Percentiles rank a stretch among this genome's conserved stretches.
Conservation (phyloP, 2,888 invertebrate genomes). For the Metopia argyrocephala region DNA sequence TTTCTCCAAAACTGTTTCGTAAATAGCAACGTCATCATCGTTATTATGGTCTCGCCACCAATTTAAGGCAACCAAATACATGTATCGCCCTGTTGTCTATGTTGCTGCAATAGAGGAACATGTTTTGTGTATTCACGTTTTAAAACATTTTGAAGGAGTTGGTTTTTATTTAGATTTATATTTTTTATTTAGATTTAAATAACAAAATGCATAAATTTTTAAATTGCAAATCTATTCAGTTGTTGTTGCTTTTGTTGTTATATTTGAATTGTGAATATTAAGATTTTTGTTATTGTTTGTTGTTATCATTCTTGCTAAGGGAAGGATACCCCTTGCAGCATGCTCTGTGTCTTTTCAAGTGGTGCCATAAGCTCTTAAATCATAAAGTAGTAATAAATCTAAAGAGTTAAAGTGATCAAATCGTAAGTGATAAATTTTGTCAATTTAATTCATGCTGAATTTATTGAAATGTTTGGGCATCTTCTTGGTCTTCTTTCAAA, state of each 20-base stretch:
- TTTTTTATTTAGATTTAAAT: conserved; percentile 11
- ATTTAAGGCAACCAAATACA: background rate
- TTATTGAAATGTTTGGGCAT: too few relatives aligned
- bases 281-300: conserved; percentile 20
- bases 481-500: too few relatives aligned
- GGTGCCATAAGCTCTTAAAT: too few relatives aligned
- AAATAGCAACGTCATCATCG: conserved; percentile 33
- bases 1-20: conserved; percentile 47
- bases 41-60: conserved; percentile 43
- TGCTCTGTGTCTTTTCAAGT: too few relatives aligned
- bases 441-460: too few relatives aligned
- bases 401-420: too few relatives aligned
- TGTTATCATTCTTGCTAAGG: background rate
- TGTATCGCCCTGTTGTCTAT: conserved; percentile 20
- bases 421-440: too few relatives aligned
- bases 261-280: conserved; percentile 57
- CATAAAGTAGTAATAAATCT: background rate
- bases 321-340: conserved; percentile 1
- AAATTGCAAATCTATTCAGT: conserved; percentile 54
- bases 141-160: background rate
- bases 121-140: conserved; percentile 44
- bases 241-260: conserved; percentile 1
- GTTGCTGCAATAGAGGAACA: conserved; percentile 33
- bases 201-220: conserved; percentile 50
- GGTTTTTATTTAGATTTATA: background rate